Percentiles rank a stretch among this genome's conserved stretches.
Conservation (phyloP, 1,140 invertebrate genomes). For the Agrilus planipennis region DNA sequence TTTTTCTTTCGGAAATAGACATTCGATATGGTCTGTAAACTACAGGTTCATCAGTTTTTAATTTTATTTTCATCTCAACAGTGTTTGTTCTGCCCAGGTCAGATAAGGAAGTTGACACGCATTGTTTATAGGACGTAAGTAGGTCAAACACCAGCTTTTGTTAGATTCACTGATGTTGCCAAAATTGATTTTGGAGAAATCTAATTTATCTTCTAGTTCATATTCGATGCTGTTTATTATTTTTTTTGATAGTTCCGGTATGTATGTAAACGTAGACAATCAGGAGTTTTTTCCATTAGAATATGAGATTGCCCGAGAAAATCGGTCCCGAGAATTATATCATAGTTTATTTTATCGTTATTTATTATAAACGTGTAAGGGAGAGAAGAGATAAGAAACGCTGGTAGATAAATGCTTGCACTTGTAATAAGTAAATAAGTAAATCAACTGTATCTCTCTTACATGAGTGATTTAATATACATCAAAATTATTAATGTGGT, state of each 20-base stretch:
- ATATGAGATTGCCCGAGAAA: too few species aligned
- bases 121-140: background rate
- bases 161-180: background rate
- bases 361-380: too few species aligned
- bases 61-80: conserved; percentile 7
- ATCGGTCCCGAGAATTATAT: conserved; percentile 1
- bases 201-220: background rate
- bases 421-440: too few species aligned
- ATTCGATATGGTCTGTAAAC: conserved; percentile 4
- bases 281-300: too few species aligned
- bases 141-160: background rate
- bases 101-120: background rate
- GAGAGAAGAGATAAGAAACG: too few species aligned
- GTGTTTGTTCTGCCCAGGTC: conserved; percentile 8
- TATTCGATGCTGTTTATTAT: background rate
- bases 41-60: conserved; percentile 2
- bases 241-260: background rate
- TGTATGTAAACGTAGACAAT: background rate
- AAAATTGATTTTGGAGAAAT: too few species aligned
- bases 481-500: too few species aligned
- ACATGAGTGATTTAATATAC: too few species aligned
- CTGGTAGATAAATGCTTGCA: too few species aligned
- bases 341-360: background rate
- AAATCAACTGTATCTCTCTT: too few species aligned
- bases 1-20: background rate